Percentiles rank a stretch among this genome's conserved stretches.
phyloP scores from a whole-genome alignment of 2,113 vertebrate genomes.

The Tragelaphus scriptus region DNA sequence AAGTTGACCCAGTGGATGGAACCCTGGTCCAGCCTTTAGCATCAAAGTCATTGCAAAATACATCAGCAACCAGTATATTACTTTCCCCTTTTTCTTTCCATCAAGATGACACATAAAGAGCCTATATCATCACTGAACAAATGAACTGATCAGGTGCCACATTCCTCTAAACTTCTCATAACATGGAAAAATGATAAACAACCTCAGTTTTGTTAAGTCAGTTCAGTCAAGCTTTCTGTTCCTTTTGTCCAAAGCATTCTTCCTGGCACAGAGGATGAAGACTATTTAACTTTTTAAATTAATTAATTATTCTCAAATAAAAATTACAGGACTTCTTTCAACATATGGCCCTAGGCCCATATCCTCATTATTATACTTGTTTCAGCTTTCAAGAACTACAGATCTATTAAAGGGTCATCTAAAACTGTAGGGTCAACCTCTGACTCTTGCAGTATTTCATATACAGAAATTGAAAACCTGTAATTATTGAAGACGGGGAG shows the following conservation, averaged over 20 bases:
- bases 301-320: neutral
- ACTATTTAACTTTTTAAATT: conserved; percentile 24
- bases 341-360: neutral
- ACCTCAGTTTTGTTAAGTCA: neutral
- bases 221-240: neutral
- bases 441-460: neutral
- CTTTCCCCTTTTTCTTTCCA: neutral
- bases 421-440: neutral
- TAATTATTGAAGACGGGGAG: neutral
- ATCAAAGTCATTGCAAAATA: neutral
- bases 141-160: neutral
- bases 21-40: neutral
- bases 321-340: neutral
- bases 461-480: neutral
- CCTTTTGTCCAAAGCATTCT: neutral
- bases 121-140: neutral
- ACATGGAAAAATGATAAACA: neutral
- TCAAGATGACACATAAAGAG: neutral
- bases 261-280: neutral
- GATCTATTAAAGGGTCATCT: neutral
- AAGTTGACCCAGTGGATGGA: neutral
- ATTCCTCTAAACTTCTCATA: neutral
- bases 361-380: neutral
- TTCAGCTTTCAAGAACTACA: neutral
- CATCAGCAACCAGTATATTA: neutral